Base-by-base conservation (phyloP, 2,113 vertebrate species). In the Chaenocephalus aceratus region DNA sequence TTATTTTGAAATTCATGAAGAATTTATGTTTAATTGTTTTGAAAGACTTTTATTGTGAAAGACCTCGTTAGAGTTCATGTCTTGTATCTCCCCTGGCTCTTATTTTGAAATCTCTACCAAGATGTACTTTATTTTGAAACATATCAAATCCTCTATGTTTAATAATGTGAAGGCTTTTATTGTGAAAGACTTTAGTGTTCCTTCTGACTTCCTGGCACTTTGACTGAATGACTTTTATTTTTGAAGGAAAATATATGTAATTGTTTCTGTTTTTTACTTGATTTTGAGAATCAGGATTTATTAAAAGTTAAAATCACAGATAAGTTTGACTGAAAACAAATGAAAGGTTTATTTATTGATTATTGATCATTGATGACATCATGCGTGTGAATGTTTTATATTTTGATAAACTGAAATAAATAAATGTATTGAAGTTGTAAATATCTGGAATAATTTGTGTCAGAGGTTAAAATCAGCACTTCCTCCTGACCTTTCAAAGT, bases 381-480 rank as follows among this genome's bases (percentile, higher is more conserved):
- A 7, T 56, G 6, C 49, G 4, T 64, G 14, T 63, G 6, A 64
- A 46, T 44, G 21, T 74, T 66, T 66, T 52, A 34, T 52, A 3
- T 77, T 61, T 69, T 68, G 34, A 68, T 52, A 26, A 68, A 49
- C 64, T 68, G 44, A 75, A 66, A 54, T 14, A 58, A 62, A 16
- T 11, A 10, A 53, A 54, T 54, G 36, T 41, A 7, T 41, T 41
- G 36, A 7, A 6, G 36, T 5, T 41, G 36, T 41, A 41, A 41
- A n/a, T n/a, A n/a, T n/a, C n/a, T n/a, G n/a, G 7, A 41, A 41
- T 41, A 41, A 41, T 41, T 41, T 41, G 36, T 41, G 36, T 41
- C 36, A 5, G 6, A 41, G 36, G 36, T 13, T 48, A 1, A 46
- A 46, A 3, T 60, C 30, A 34, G n/a, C n/a, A n/a, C n/a, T n/a